Base-by-base conservation (phyloP, 2,888 invertebrate genomes). In the Antheraea assamensis region DNA sequence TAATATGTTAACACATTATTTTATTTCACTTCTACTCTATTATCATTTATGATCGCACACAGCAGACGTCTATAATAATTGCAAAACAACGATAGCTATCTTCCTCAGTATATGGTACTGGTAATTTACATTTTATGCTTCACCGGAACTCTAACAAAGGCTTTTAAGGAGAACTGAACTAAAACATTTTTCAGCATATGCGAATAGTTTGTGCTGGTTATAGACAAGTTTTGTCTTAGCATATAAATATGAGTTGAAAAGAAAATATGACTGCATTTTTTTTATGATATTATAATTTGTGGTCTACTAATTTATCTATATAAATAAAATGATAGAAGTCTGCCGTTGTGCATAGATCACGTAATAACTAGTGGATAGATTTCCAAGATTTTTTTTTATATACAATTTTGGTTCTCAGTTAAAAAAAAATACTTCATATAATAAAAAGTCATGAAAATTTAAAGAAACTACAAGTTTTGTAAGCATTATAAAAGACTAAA, bases 41-140 rank as follows among this genome's bases (percentile, higher is more conserved):
- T 68, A 31, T 68, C 35, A 68, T 68, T 35, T 68, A 68, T 68
- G 31, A 68, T 68, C 35, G 35, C 68, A 68, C 68, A 68, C 35
- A 68, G 35, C 35, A 68, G 68, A 35, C 13, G n/a, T 68, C 21
- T 10, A 35, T 35, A 68, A 68, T 68, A 68, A 68, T 68, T 68
- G n/a, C 68, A 68, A 68, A 68, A 68, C 68, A 35, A 68, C 68
- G 68, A 68, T 35, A 10, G 35, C 21, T 35, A n/a, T 68, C 68
- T 68, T 35, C n/a, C 35, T 68, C 21, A 68, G 35, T 68, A 68
- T 10, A 68, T 35, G 68, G 35, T 35, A 35, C 31, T 10, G 68
- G 35, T 68, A 68, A 68, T 68, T 68, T 68, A 35, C 68, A 35
- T 68, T 68, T 68, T 68, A 68, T n/a, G 35, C 35, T 68, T 68